These are phyloP conservation scores for Pelecanus crispus DNA, from an alignment of 2,113 vertebrate species.

Conservation along the genomic window DNA sequence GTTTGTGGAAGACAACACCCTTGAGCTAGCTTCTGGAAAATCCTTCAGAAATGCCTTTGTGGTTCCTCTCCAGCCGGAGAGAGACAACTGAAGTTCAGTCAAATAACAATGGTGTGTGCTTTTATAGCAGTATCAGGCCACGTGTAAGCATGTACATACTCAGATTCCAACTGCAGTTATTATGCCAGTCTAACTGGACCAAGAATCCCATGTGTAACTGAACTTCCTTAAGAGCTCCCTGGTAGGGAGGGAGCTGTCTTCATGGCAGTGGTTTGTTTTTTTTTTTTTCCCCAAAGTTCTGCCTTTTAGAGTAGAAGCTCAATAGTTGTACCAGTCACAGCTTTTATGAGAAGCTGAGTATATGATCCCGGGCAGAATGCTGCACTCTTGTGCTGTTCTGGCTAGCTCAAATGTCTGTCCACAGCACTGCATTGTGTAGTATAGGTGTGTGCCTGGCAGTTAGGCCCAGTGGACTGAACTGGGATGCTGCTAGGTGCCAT, in stretches of 20 bases:
- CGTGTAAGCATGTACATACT: neutral
- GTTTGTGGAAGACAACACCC: neutral
- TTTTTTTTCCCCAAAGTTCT: neutral
- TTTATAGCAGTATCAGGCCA: neutral
- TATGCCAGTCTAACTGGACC: neutral
- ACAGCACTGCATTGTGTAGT: neutral
- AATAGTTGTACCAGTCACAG: neutral
- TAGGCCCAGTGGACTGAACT: neutral
- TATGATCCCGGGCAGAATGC: neutral
- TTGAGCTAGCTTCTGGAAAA: neutral
- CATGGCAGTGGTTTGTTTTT: neutral
- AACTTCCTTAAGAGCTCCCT: neutral
- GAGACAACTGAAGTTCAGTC: neutral
- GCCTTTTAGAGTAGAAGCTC: neutral
- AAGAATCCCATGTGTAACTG: neutral
- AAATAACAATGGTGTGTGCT: neutral
- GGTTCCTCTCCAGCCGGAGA: neutral
- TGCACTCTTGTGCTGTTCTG: neutral
- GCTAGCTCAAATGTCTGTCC: neutral
- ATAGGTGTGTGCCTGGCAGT: neutral
- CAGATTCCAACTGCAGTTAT: neutral
- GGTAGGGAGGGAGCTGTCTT: neutral
- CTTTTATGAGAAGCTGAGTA: neutral
- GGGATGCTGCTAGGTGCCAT: neutral
- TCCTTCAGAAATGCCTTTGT: neutral